A percentile compares a stretch with the other conserved stretches of the same genome.
phyloP scores from a whole-genome alignment of 2,113 vertebrate species.

The Pitta sordida region DNA sequence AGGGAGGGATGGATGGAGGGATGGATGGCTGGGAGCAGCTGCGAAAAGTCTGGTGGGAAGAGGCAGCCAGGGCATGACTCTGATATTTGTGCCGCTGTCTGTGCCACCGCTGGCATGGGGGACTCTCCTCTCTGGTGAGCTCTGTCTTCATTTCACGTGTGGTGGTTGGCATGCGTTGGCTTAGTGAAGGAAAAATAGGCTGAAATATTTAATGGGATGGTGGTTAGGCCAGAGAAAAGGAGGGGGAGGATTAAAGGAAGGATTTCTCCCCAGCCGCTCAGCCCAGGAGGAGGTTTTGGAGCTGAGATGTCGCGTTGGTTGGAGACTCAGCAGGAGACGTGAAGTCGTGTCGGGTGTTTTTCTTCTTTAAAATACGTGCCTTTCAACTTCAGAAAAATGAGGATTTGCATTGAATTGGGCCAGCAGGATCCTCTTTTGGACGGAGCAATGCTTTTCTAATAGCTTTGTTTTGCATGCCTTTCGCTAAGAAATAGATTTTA shows the following conservation, averaged over 20 bases:
- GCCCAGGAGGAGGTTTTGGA: not conserved
- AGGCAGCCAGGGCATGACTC: not conserved
- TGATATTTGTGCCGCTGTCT: not conserved
- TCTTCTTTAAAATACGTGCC: not conserved
- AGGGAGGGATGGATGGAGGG: too few relatives aligned
- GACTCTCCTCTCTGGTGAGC: not conserved
- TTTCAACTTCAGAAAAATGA: not conserved
- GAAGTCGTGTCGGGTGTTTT: accelerated
- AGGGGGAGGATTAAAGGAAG: not conserved
- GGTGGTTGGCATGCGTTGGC: not conserved
- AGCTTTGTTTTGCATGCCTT: not conserved
- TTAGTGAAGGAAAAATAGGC: not conserved
- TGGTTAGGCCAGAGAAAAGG: not conserved
- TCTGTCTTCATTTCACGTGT: not conserved
- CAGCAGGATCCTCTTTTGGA: not conserved
- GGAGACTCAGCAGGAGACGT: not conserved
- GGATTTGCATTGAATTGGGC: not conserved
- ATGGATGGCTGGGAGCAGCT: not conserved
- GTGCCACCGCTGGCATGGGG: accelerated
- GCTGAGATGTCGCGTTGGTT: not conserved
- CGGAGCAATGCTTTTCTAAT: not conserved
- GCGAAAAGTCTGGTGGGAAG: not conserved
- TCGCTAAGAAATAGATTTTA: not conserved
- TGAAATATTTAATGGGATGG: not conserved
- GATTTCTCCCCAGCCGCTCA: not conserved